phyloP scores from a whole-genome alignment of 2,888 invertebrate genomes.

The Cyaniris semiargus region DNA sequence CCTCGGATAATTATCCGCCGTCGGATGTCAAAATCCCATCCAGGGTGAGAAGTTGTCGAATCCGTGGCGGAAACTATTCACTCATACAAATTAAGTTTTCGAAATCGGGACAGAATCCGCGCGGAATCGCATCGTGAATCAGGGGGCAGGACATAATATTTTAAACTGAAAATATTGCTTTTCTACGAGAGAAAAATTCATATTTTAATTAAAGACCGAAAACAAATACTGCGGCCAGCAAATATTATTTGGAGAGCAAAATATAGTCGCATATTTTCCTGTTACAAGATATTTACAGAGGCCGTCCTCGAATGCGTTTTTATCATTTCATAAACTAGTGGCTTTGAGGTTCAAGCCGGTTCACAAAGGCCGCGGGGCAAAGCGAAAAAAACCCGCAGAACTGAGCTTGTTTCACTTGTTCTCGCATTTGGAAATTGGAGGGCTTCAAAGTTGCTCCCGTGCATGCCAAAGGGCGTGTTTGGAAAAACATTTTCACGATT shows the following conservation, averaged over 20 bases:
- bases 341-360: slow-evolving; percentile 37
- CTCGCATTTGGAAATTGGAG: slow-evolving; percentile 37
- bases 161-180: neutral
- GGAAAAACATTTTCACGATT: slow-evolving; percentile 5
- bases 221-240: neutral
- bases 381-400: slow-evolving; percentile 36
- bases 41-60: no score
- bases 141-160: neutral
- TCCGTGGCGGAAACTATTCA: no score
- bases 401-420: slow-evolving; percentile 36
- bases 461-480: slow-evolving; percentile 26
- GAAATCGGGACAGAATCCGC: no score
- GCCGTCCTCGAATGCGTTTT: slow-evolving; percentile 36
- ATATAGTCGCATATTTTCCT: slow-evolving; percentile 13
- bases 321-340: slow-evolving; percentile 36
- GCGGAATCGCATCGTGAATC: no score
- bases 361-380: slow-evolving; percentile 37
- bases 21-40: no score
- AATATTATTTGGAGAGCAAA: neutral
- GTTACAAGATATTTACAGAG: slow-evolving; percentile 29
- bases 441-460: slow-evolving; percentile 29
- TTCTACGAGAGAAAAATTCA: neutral
- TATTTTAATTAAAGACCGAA: neutral
- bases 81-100: no score
- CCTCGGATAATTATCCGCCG: no score